Base-by-base conservation (phyloP, 2,888 invertebrate species). In the Dichetophora obliterata region DNA sequence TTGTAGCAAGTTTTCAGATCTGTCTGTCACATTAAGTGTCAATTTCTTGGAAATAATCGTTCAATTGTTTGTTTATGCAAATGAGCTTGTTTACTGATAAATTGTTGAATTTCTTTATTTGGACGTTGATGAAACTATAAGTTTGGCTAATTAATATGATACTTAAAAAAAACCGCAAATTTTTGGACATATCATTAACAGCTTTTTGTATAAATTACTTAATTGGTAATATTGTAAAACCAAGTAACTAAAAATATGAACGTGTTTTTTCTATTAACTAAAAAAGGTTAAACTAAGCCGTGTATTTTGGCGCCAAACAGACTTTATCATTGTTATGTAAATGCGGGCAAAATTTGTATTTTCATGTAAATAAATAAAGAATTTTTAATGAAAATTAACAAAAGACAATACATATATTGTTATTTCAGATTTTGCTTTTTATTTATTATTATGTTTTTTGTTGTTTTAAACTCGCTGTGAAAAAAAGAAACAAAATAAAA, bases 271-370 rank as follows among this genome's bases (percentile, higher is more conserved):
- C 9, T 8, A 27, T 27, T 5, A 27, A 59, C 8, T 27, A 14
- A 59, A 59, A 27, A 59, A 27, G 16, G 22, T 22, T 16, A 24
- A 59, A 59, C 59, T 59, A 27, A 16, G 24, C 24, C 9, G 59
- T n/a, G n/a, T 59, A 27, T 59, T 59, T 59, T 59, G 59, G 59
- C 59, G 59, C 59, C 59, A 11, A 59, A 59, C 59, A 22, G 59
- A 59, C 59, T 27, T 24, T 16, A 22, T 27, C 22, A 59, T 59
- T 59, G 27, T 59, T 27, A 59, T 59, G 59, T 59, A 59, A 59
- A 59, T 59, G 24, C 5, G 6, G 6, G 16, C 59, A 27, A 27
- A 59, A 16, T 24, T 59, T 59, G 4, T 27, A 59, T 16, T 14
- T 59, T 27, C 27, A 24, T 59, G 27, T 9, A 14, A 59, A 27